A percentile compares a stretch with the other conserved stretches of the same genome.
Conservation (phyloP, 2,113 vertebrate genomes). For the Neodontobutis hainanensis region DNA sequence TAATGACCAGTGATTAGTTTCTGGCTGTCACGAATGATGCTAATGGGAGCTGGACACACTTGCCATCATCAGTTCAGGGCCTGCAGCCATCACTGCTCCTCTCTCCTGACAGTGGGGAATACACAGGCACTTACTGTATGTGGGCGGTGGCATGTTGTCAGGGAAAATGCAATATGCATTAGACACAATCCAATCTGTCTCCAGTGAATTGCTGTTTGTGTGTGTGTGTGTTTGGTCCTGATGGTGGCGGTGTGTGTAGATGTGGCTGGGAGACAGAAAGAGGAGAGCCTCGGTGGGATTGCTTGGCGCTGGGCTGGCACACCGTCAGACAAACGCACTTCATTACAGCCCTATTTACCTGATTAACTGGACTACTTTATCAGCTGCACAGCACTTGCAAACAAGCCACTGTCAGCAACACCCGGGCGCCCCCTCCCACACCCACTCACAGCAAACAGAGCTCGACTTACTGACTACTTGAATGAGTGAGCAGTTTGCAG, state of each 20-base stretch:
- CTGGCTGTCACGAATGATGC: constrained; percentile 14
- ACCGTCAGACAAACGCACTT: constrained; percentile 65
- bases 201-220: constrained; percentile 45
- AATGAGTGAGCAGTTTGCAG: constrained; percentile 20
- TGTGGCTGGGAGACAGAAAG: constrained; percentile 52
- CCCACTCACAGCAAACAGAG: constrained; percentile 18
- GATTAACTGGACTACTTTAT: constrained; percentile 73
- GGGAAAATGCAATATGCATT: constrained; percentile 74
- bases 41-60: constrained; percentile 45
- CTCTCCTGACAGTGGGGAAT: constrained; percentile 57
- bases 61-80: constrained; percentile 48
- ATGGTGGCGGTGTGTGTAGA: constrained; percentile 21
- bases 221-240: constrained; percentile 11
- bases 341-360: constrained; percentile 75
- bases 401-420: constrained; percentile 44
- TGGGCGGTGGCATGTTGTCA: constrained; percentile 71
- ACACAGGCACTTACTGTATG: constrained; percentile 69
- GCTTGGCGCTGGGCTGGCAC: constrained; percentile 56
- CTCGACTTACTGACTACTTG: constrained; percentile 20
- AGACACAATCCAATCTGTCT: constrained; percentile 75
- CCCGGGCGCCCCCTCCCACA: constrained; percentile 9
- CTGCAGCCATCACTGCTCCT: constrained; percentile 38
- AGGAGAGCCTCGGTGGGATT: constrained; percentile 65
- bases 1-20: constrained; percentile 7
- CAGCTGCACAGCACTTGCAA: constrained; percentile 51